Evolutionary conservation across 2,888 invertebrate genomes (phyloP).

Genomic region (Sturmia bella): DNA sequence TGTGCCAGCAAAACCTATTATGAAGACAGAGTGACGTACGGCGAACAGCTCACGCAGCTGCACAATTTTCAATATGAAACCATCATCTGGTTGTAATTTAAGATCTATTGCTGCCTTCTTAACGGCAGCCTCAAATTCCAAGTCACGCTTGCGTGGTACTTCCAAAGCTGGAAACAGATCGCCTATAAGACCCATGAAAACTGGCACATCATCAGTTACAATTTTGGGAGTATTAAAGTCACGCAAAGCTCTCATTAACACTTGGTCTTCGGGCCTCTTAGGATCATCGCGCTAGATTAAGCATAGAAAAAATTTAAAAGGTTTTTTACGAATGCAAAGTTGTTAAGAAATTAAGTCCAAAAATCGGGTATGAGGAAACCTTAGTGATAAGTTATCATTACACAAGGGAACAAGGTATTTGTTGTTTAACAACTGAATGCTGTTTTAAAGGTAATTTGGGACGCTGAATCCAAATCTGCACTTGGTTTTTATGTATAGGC

Average conservation of each 20-base stretch:
- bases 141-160: constrained; percentile 92
- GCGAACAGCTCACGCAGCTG: constrained; percentile 96
- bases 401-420: too few species aligned
- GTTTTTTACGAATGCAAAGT: too few species aligned
- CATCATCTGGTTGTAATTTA: constrained; percentile 94
- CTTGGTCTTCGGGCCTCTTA: constrained; percentile 93
- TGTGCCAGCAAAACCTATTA: constrained; percentile 92
- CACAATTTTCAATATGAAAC: constrained; percentile 92
- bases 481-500: too few species aligned
- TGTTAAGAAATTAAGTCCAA: too few species aligned
- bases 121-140: constrained; percentile 91
- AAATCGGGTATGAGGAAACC: too few species aligned
- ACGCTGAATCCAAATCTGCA: too few species aligned
- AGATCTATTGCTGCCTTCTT: constrained; percentile 90
- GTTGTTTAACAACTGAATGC: too few species aligned
- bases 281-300: constrained; percentile 86
- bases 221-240: constrained; percentile 98
- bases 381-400: too few species aligned
- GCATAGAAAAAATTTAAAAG: neutral
- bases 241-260: constrained; percentile 94
- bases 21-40: constrained; percentile 96
- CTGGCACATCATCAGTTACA: constrained; percentile 93
- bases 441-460: too few species aligned
- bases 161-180: constrained; percentile 96
- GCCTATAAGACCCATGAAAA: constrained; percentile 96